Evolutionary conservation across 2,888 invertebrate species (phyloP).

Genomic region (Netelia virgata): DNA sequence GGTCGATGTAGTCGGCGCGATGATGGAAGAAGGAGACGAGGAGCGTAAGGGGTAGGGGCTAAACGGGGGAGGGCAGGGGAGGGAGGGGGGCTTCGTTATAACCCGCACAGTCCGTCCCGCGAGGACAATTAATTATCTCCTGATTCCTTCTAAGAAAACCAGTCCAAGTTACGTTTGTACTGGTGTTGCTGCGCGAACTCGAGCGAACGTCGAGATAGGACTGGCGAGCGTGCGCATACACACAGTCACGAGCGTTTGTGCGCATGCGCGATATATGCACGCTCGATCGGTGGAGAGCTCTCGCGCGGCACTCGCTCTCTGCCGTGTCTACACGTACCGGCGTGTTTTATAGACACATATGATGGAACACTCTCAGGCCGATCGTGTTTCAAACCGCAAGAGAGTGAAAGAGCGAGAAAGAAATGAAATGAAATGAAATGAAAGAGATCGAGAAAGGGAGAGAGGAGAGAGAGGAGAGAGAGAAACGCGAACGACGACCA

Average conservation of each 20-base stretch:
- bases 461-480: constrained; percentile 18
- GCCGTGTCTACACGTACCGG: constrained; percentile 71
- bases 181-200: constrained; percentile 61
- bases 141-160: constrained; percentile 83
- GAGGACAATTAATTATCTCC: constrained; percentile 84
- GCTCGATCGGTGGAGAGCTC: constrained; percentile 25
- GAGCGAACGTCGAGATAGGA: constrained; percentile 31
- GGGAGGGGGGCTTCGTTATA: constrained; percentile 77
- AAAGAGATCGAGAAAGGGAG: constrained; percentile 28
- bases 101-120: constrained; percentile 75
- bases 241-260: too few species aligned
- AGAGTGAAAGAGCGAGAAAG: constrained; percentile 71
- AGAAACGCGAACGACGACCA: constrained; percentile 4
- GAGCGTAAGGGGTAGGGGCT: constrained; percentile 1
- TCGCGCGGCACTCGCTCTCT: constrained; percentile 68
- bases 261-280: constrained; percentile 59
- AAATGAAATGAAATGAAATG: not conserved
- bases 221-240: constrained; percentile 63
- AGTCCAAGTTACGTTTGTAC: constrained; percentile 80
- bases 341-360: constrained; percentile 84
- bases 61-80: constrained; percentile 42
- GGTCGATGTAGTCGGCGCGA: constrained; percentile 62
- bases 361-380: constrained; percentile 85
- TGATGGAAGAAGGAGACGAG: constrained; percentile 11
- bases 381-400: constrained; percentile 85